Evolutionary conservation across 2,888 invertebrate genomes (phyloP), one percentile per base, ranked within the genome.

Genomic region (Blomia tropicalis): DNA sequence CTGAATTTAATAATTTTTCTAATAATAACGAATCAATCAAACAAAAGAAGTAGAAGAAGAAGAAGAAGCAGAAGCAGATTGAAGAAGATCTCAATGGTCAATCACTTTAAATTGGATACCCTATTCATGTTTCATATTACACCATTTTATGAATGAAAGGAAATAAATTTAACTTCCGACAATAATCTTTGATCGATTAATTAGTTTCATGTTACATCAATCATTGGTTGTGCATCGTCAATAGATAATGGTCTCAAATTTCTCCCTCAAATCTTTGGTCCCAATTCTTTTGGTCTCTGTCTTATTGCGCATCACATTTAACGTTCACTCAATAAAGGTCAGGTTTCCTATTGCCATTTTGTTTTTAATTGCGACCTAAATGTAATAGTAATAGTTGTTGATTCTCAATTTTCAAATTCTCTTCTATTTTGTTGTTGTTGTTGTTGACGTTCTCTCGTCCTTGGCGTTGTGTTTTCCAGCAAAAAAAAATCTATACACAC

Each of bases 261-360:
- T n/a, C n/a, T n/a, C n/a, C n/a, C n/a, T n/a, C n/a, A n/a, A n/a
- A n/a, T n/a, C n/a, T n/a, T n/a, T n/a, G n/a, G n/a, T n/a, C n/a
- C n/a, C n/a, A n/a, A n/a, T n/a, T 7, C 22, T 11, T 47, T 47
- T 7, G 51, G 51, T 47, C n/a, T 7, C 51, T 14, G 7, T 19
- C n/a, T 47, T 11, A 47, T 47, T 7, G 51, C n/a, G 7, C 7
- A 47, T 47, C 51, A n/a, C 41, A 41, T 7, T n/a, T n/a, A n/a
- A n/a, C n/a, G n/a, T n/a, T n/a, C 51, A 47, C 51, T 7, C 51
- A 47, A 47, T 47, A 47, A 47, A 47, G 51, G n/a, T 47, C 51
- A 19, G 22, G 22, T 47, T 47, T 7, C 51, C 51, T 11, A 14
- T 47, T 47, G 51, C 51, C 7, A 47, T 47, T 47, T 47, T 47